Evolutionary conservation across 1,140 invertebrate species (phyloP), one percentile per base, ranked within the genome.

Genomic region (Reticulitermes speratus): DNA sequence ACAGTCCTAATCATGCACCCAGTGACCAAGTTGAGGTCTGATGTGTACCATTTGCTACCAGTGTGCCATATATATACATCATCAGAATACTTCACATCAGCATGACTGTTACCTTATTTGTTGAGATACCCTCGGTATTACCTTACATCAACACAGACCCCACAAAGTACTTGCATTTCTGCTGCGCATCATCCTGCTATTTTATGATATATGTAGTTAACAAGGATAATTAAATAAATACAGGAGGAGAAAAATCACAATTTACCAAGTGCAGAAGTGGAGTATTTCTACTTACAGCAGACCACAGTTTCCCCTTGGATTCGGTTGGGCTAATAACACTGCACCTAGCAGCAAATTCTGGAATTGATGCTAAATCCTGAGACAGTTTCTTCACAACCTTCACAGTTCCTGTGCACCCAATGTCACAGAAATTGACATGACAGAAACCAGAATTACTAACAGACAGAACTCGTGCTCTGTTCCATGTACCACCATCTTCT

Each of bases 331-430:
- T 75, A n/a, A 30, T 75, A 75, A 75, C n/a, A 30, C 65, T 75
- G 65, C 65, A 75, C 14, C n/a, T 75, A 75, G 65, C 65, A 11
- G 65, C 65, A n/a, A 75, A 25, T 75, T 75, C 65, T 75, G 65
- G 65, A 75, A 75, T 30, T 16, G n/a, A 75, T 75, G n/a, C 14
- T 2, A 75, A 75, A 75, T 75, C n/a, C 14, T 75, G 25, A 14
- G 65, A 25, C n/a, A 75, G n/a, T 75, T 75, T 75, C 65, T 75
- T 75, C 65, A 75, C 65, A n/a, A 25, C n/a, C n/a, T 30, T 75
- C 65, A 75, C 65, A 30, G n/a, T 75, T n/a, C 25, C 65, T n/a
- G n/a, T 75, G n/a, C 7, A 14, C 14, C 65, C 65, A 25, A 75
- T 25, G n/a, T 75, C 65, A 75, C 65, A 75, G 65, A 75, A 30